Conservation (phyloP, 2,888 invertebrate species). For the Drosophila kanekoi region DNA sequence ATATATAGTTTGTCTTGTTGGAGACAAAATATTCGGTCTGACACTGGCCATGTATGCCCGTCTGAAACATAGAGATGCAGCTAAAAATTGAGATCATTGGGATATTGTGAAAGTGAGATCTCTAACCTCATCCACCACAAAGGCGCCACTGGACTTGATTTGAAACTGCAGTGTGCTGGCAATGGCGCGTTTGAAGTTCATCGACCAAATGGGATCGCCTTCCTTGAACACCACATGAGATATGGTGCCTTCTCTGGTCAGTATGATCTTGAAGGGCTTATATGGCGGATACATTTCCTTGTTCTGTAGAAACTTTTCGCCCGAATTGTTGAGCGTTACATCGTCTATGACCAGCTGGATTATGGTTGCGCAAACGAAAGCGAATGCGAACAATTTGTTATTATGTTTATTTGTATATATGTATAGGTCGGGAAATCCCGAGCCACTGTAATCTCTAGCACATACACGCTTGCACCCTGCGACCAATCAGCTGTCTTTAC, state of each 20-base stretch:
- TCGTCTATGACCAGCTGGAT: slow-evolving; percentile 84
- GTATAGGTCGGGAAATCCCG: slow-evolving; percentile 53
- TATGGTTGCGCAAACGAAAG: slow-evolving; percentile 12
- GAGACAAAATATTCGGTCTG: slow-evolving; percentile 85
- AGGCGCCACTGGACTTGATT: slow-evolving; percentile 84
- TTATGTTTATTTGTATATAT: background rate
- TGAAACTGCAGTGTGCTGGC: slow-evolving; percentile 89
- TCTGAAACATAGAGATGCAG: slow-evolving; percentile 82
- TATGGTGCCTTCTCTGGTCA: slow-evolving; percentile 83
- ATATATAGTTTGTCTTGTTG: slow-evolving; percentile 84
- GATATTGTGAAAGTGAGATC: background rate
- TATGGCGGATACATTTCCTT: slow-evolving; percentile 85
- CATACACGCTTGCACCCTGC: background rate
- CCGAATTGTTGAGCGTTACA: slow-evolving; percentile 84
- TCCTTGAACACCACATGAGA: slow-evolving; percentile 84
- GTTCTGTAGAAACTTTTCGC: slow-evolving; percentile 84
- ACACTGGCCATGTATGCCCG: slow-evolving; percentile 87
- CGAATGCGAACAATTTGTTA: background rate
- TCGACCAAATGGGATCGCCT: slow-evolving; percentile 88
- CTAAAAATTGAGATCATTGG: slow-evolving; percentile 2
- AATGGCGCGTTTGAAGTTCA: slow-evolving; percentile 89
- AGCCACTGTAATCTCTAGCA: slow-evolving; percentile 22
- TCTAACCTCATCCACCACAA: slow-evolving; percentile 84
- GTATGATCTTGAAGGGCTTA: slow-evolving; percentile 84
- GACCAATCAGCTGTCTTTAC: slow-evolving; percentile 35